phyloP scores from a whole-genome alignment of 2,888 invertebrate genomes.

The Incurvaria masculella region DNA sequence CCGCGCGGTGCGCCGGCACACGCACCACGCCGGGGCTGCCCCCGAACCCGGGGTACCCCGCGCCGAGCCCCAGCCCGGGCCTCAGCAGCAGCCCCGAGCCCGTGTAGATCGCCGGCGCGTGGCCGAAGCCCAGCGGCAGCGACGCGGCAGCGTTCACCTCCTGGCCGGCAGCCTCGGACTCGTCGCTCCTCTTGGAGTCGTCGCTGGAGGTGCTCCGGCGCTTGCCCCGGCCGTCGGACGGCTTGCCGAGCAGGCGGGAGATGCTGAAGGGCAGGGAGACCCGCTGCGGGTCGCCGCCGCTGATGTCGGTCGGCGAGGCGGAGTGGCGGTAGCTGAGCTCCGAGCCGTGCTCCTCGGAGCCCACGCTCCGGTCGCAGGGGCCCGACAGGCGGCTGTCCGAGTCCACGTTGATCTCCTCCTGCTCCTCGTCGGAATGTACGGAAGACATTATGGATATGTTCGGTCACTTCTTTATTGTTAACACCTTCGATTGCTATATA shows the following conservation, averaged over 20 bases:
- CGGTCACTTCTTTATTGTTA: too few species aligned
- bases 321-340: slow-evolving; percentile 53
- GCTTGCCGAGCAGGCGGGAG: slow-evolving; percentile 75
- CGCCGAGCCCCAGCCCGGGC: slow-evolving; percentile 44
- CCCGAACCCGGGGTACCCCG: slow-evolving; percentile 55
- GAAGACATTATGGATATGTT: too few species aligned
- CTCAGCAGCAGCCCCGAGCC: slow-evolving; percentile 40
- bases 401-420: slow-evolving; percentile 65
- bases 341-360: slow-evolving; percentile 55
- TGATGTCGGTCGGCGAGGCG: slow-evolving; percentile 50
- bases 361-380: slow-evolving; percentile 47
- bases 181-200: slow-evolving; percentile 33
- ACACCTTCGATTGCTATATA: too few species aligned
- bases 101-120: slow-evolving; percentile 39
- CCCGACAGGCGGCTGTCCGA: slow-evolving; percentile 62
- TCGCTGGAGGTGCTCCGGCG: slow-evolving; percentile 46
- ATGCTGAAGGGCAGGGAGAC: slow-evolving; percentile 75
- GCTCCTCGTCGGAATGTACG: slow-evolving; percentile 60
- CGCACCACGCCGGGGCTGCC: slow-evolving; percentile 74
- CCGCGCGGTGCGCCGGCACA: slow-evolving; percentile 74
- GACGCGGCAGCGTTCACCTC: slow-evolving; percentile 24
- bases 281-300: slow-evolving; percentile 49
- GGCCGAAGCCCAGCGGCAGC: slow-evolving; percentile 41
- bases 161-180: slow-evolving; percentile 49
- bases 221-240: slow-evolving; percentile 38